Conservation (phyloP, 2,113 vertebrate species). For the Pteropus alecto region DNA sequence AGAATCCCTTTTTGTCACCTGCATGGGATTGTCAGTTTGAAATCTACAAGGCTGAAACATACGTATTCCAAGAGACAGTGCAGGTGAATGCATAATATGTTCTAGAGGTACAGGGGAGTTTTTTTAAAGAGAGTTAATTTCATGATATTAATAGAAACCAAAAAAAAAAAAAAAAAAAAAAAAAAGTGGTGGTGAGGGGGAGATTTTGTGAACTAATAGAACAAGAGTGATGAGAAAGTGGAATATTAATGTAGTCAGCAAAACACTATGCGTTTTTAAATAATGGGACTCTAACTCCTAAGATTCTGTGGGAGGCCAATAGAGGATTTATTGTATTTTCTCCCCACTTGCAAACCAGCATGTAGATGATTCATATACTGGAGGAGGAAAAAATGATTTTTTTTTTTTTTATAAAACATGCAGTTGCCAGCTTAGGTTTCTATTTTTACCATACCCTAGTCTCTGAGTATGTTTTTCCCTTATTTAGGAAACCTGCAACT, state of each 20-base stretch:
- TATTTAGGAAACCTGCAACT: conserved; percentile 53
- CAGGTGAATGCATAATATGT: background rate
- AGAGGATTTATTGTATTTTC: background rate
- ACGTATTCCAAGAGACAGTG: background rate
- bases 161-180: background rate
- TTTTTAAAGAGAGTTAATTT: background rate
- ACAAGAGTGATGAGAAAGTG: background rate
- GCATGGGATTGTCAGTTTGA: background rate
- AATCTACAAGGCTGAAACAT: background rate
- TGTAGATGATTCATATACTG: conserved; percentile 44
- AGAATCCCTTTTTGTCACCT: conserved; percentile 25
- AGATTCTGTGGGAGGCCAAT: background rate
- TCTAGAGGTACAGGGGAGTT: too few relatives aligned
- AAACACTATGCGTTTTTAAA: background rate
- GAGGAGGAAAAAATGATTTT: background rate
- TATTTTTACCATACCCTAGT: conserved; percentile 29
- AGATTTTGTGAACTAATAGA: background rate
- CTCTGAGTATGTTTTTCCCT: background rate
- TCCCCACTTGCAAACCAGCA: background rate
- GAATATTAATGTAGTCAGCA: background rate
- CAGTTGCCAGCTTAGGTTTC: conserved; percentile 27
- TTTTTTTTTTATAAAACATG: background rate
- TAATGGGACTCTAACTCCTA: conserved; percentile 37
- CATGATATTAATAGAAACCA: background rate
- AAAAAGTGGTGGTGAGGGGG: too few relatives aligned